Evolutionary conservation across 2,797 vertebrate species (phyloP).

Genomic region (Gorsachius magnificus): DNA sequence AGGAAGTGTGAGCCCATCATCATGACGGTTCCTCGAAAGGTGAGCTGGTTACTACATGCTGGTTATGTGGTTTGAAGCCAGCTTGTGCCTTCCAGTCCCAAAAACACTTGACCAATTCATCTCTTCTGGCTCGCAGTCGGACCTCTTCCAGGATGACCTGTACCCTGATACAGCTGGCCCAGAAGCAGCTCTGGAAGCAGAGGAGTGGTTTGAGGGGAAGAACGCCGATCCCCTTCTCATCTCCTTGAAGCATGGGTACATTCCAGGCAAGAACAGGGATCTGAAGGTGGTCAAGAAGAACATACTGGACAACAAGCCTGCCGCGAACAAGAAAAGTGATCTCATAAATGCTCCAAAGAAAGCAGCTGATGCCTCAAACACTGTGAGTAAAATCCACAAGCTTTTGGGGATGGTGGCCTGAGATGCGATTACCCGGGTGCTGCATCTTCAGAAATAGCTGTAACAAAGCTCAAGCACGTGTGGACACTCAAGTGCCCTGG

Average conservation of each 20-base stretch:
- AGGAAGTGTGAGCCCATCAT: constrained; percentile 97
- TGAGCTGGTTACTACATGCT: constrained; percentile 59
- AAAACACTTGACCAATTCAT: background rate
- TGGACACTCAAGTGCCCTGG: too few relatives aligned
- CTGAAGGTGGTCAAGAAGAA: constrained; percentile 97
- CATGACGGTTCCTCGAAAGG: constrained; percentile 99
- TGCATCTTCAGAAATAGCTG: background rate
- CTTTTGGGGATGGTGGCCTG: background rate
- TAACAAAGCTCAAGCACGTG: rapidly evolving
- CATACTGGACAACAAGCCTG: constrained; percentile 88
- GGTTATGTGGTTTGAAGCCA: background rate
- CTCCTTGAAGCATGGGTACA: constrained; percentile 93
- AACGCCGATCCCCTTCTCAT: constrained; percentile 92
- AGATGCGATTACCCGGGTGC: background rate
- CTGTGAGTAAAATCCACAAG: constrained; percentile 74
- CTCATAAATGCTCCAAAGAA: constrained; percentile 82
- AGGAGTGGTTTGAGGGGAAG: constrained; percentile 96
- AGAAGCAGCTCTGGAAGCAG: constrained; percentile 89
- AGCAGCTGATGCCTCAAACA: constrained; percentile 77
- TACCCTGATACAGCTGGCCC: constrained; percentile 95
- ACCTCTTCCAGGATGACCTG: constrained; percentile 97
- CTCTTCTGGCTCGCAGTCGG: constrained; percentile 80
- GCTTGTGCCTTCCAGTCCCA: background rate
- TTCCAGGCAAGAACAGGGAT: constrained; percentile 91
- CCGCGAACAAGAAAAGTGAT: constrained; percentile 84